Percentiles rank a stretch among this genome's conserved stretches.
These are phyloP conservation scores for Ischnura elegans DNA, from an alignment of 2,888 invertebrate species.

Conservation along the genomic window DNA sequence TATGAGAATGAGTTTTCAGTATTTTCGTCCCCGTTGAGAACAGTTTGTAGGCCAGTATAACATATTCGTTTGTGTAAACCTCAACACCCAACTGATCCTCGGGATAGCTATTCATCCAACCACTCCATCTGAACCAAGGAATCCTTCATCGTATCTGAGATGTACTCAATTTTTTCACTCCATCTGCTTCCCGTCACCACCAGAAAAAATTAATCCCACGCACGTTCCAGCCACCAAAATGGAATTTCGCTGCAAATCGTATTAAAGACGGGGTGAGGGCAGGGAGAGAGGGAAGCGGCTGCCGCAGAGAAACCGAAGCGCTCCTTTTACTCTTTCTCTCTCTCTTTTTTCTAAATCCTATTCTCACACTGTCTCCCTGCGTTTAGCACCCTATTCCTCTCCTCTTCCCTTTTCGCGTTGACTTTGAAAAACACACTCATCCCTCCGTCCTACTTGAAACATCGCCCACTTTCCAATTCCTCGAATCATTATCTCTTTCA, in stretches of 20 bases:
- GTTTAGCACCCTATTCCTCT: neutral
- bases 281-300: too few relatives aligned
- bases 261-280: slow-evolving; percentile 5
- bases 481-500: neutral
- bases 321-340: neutral
- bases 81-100: neutral
- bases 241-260: slow-evolving; percentile 14
- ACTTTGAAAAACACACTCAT: neutral
- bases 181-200: neutral
- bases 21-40: too few relatives aligned
- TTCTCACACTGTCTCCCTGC: too few relatives aligned
- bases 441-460: neutral
- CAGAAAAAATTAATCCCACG: neutral
- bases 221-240: neutral
- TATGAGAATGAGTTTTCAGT: too few relatives aligned
- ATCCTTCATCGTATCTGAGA: neutral
- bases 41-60: too few relatives aligned
- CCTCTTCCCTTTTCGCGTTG: neutral
- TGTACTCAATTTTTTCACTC: neutral
- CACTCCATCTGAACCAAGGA: neutral
- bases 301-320: neutral
- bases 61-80: too few relatives aligned
- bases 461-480: neutral
- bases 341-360: too few relatives aligned
- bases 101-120: neutral